Evolutionary conservation across 2,797 vertebrate genomes (phyloP).

Genomic region (Xerus rutilus): DNA sequence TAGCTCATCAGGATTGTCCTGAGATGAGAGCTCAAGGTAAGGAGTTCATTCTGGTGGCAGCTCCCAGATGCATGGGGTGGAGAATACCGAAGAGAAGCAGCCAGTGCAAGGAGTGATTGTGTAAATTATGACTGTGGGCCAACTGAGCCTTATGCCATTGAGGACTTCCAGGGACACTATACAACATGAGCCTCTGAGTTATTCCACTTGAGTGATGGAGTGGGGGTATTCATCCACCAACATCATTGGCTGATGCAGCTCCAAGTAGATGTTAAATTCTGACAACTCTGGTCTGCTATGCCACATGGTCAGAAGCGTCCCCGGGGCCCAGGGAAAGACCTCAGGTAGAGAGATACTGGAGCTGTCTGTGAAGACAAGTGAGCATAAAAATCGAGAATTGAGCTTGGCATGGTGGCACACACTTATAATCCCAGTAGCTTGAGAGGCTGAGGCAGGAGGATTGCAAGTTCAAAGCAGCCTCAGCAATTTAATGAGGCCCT

Average conservation of each 20-base stretch:
- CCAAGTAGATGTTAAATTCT: background rate
- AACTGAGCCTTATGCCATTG: rapidly evolving
- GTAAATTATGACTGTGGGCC: background rate
- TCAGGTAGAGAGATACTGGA: rapidly evolving
- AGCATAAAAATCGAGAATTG: background rate
- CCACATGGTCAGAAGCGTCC: background rate
- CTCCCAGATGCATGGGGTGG: background rate
- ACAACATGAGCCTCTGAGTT: background rate
- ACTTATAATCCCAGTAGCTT: too few species aligned
- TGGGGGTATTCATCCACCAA: background rate
- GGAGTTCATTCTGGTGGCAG: background rate
- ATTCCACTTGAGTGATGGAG: background rate
- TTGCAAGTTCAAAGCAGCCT: too few species aligned
- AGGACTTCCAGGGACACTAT: background rate
- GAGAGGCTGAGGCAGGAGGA: too few species aligned
- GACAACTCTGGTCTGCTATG: background rate
- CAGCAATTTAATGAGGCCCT: too few species aligned
- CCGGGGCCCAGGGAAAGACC: background rate
- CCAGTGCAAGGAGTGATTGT: background rate
- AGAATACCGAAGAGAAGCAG: background rate
- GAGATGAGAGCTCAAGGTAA: background rate
- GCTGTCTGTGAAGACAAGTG: background rate
- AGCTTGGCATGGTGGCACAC: too few species aligned
- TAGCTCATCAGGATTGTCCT: background rate
- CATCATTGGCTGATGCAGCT: background rate